Percentiles rank a stretch among this genome's conserved stretches.
phyloP scores from a whole-genome alignment of 2,113 vertebrate genomes.

The Prietella phreatophila region DNA sequence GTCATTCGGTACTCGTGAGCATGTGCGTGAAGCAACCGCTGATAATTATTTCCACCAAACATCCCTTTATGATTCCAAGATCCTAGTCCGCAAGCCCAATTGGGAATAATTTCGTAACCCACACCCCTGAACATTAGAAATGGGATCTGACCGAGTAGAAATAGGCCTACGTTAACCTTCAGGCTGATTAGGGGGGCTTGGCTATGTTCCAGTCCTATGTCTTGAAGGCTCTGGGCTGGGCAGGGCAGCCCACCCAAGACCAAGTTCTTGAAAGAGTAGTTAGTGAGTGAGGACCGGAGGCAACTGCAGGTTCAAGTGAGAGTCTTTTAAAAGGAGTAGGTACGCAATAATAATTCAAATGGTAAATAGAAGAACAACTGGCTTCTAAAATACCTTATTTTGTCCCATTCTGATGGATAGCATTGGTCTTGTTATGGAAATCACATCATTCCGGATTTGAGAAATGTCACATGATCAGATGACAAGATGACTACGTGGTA shows the following conservation, averaged over 20 bases:
- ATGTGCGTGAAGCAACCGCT: constrained; percentile 35
- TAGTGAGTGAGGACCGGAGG: constrained; percentile 49
- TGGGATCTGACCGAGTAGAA: constrained; percentile 54
- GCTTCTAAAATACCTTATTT: not conserved
- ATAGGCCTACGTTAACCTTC: constrained; percentile 56
- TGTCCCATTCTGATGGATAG: not conserved
- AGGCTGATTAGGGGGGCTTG: constrained; percentile 46
- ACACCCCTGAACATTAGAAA: constrained; percentile 58
- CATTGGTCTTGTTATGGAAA: not conserved
- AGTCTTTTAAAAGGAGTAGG: constrained; percentile 24
- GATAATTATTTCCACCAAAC: constrained; percentile 50
- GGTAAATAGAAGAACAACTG: not conserved
- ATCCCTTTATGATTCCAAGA: constrained; percentile 41
- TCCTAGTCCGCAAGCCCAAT: constrained; percentile 44
- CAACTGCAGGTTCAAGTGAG: constrained; percentile 50
- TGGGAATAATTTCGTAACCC: constrained; percentile 60
- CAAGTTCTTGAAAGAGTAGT: constrained; percentile 40
- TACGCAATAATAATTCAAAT: not conserved
- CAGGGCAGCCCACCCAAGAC: constrained; percentile 45
- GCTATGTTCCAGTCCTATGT: constrained; percentile 40
- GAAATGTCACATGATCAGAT: not conserved
- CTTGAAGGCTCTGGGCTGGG: constrained; percentile 26
- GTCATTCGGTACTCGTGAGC: constrained; percentile 49
- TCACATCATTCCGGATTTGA: not conserved
- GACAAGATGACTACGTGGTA: not conserved